Conservation (phyloP, 2,113 vertebrate genomes). For the Stercorarius parasiticus region DNA sequence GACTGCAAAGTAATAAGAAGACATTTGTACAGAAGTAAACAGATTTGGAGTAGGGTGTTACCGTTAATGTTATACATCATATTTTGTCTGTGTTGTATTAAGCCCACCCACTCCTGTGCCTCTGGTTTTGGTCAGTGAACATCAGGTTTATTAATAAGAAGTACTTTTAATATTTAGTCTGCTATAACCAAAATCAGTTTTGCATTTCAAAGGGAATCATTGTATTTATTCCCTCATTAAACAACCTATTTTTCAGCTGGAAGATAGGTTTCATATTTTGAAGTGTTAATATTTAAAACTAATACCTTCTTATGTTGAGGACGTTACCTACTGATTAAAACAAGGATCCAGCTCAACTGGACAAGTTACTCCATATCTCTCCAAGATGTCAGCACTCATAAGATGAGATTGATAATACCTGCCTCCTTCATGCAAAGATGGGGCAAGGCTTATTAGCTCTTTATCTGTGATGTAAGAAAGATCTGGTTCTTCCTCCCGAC, state of each 20-base stretch:
- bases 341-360: background rate
- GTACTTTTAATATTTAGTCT: background rate
- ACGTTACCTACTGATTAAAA: background rate
- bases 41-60: background rate
- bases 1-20: background rate
- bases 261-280: background rate
- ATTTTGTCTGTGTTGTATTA: background rate
- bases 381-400: background rate
- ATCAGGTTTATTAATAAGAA: background rate
- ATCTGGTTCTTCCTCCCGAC: background rate
- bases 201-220: constrained; percentile 14
- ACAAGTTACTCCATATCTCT: background rate
- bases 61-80: background rate
- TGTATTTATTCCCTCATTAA: background rate
- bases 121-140: background rate
- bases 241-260: background rate
- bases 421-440: background rate
- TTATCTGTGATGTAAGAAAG: background rate
- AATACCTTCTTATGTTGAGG: background rate
- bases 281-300: background rate
- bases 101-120: background rate
- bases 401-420: background rate
- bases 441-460: background rate
- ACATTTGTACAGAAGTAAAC: background rate
- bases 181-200: background rate